phyloP scores from a whole-genome alignment of 1,140 invertebrate species.

The Penaeus vannamei region DNA sequence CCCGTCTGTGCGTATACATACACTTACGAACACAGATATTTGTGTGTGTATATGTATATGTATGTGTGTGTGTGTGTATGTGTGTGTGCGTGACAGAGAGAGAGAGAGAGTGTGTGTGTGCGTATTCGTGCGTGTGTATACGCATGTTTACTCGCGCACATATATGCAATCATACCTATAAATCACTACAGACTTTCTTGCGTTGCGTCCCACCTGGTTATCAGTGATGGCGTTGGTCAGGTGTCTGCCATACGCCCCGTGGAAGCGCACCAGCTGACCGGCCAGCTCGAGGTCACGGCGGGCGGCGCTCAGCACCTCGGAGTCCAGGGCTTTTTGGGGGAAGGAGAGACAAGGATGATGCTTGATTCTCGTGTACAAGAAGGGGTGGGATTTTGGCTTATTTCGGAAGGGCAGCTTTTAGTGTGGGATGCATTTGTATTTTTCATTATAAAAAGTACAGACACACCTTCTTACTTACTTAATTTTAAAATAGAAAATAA shows the following conservation, averaged over 20 bases:
- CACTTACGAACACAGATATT: neutral
- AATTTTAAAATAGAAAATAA: no score
- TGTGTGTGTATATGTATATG: neutral
- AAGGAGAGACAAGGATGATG: neutral
- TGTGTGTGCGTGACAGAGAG: neutral
- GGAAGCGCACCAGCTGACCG: slow-evolving; percentile 71
- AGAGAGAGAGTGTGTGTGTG: neutral
- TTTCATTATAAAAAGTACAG: no score
- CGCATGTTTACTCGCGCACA: no score
- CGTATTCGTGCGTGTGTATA: no score
- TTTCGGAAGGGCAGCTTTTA: no score
- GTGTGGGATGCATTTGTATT: no score
- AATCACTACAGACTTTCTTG: neutral
- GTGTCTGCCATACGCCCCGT: slow-evolving; percentile 71
- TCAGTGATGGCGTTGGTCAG: slow-evolving; percentile 71
- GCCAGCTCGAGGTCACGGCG: slow-evolving; percentile 71
- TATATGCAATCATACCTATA: neutral
- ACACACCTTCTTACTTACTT: no score
- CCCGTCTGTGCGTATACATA: neutral
- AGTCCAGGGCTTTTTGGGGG: slow-evolving; percentile 70
- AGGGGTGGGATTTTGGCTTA: no score
- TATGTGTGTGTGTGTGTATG: slow-evolving; percentile 16
- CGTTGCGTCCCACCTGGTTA: slow-evolving; percentile 70
- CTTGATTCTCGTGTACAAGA: no score
- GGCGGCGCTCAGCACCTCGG: slow-evolving; percentile 70